Evolutionary conservation across 1,140 invertebrate genomes (phyloP).

Genomic region (Atta texana): DNA sequence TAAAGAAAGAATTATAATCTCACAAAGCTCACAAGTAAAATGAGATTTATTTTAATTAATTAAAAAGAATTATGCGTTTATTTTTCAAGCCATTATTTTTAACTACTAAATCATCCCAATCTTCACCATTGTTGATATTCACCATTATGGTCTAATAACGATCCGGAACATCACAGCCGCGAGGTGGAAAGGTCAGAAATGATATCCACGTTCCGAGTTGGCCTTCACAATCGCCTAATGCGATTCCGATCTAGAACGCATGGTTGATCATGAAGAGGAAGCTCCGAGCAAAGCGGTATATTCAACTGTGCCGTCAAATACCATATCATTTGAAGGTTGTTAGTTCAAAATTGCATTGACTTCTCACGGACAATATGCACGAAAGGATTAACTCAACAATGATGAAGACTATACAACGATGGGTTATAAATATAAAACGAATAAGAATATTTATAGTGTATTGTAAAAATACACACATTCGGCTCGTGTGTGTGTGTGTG

Average conservation of each 20-base stretch:
- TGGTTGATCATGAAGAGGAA: slow-evolving; percentile 19
- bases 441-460: background rate
- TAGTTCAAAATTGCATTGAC: slow-evolving; percentile 12
- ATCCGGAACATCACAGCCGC: background rate
- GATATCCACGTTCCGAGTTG: background rate
- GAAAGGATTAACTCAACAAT: background rate
- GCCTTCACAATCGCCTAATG: slow-evolving; percentile 35
- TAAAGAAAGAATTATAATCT: background rate
- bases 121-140: background rate
- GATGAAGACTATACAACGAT: background rate
- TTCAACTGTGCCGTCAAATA: slow-evolving; percentile 15
- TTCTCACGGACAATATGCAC: background rate
- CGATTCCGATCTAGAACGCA: slow-evolving; percentile 35
- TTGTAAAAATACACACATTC: background rate
- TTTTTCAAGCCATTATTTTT: background rate
- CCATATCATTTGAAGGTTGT: background rate
- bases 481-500: background rate
- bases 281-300: slow-evolving; percentile 19
- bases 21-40: background rate
- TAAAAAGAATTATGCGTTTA: background rate
- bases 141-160: slow-evolving; percentile 25
- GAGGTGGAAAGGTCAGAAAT: slow-evolving; percentile 32
- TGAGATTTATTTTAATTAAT: background rate
- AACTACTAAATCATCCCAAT: background rate
- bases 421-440: background rate